Evolutionary conservation across 1,140 invertebrate genomes (phyloP), one percentile per base, ranked within the genome.

Genomic region (Leptinotarsa defecta): DNA sequence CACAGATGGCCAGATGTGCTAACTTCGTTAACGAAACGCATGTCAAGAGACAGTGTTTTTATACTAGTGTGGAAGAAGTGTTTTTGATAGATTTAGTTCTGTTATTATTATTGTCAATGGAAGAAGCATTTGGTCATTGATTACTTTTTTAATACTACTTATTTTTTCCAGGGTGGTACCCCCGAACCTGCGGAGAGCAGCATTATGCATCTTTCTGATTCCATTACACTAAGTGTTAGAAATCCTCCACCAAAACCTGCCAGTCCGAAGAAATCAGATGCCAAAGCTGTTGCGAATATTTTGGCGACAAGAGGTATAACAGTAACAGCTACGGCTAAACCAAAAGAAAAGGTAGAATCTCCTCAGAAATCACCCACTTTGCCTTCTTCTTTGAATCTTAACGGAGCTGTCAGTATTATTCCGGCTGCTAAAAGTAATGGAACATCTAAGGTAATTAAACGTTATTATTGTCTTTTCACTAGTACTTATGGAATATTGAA

Each of bases 281-380:
- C 92, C 5, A 92, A 90, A 73, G 90, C 90, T 2, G 92, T 94
- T 77, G 92, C 92, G 1, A 93, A 91, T 84, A 90, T 93, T 49
- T 84, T 94, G 62, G 92, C 92, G 13, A 91, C 92, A 15, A 85
- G 93, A 77, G 93, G 93, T 20, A 94, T 94, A 72, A 93, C 92
- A 34, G 91, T 94, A 0, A 94, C 92, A 71, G 84, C 88, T 79
- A 48, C 85, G 80, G 87, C 34, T 80, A 88, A 84, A 64, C 75
- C 77, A 6, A 85, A 85, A 64, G 81, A 83, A 24, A 79, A 77
- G 22, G 62, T 48, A 17, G 74, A 77, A 34, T 52, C 76, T 61
- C 75, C 83, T 83, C 8, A 84, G 85, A 79, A 81, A 75, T 72
- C 78, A 22, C 24, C 48, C 64, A 57, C 71, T 62, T 4, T 76